A percentile compares a stretch with the other conserved stretches of the same genome.
phyloP scores from a whole-genome alignment of 1,140 invertebrate genomes.

The Branchinecta lynchi region DNA sequence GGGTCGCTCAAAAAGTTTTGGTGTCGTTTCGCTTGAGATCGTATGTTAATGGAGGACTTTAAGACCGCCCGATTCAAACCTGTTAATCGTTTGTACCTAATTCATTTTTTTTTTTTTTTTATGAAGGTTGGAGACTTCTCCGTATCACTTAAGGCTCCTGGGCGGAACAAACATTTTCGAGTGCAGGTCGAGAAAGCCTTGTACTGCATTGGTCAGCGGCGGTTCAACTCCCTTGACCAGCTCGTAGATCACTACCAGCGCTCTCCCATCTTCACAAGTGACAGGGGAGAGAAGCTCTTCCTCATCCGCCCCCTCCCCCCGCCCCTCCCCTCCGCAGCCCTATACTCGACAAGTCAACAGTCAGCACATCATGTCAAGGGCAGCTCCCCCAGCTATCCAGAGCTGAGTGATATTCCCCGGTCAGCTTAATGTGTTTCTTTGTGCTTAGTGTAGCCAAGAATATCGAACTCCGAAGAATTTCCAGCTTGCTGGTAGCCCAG shows the following conservation, averaged over 20 bases:
- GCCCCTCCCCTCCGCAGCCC: constrained; percentile 6
- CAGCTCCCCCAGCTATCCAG: neutral
- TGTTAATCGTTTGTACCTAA: neutral
- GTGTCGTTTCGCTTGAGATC: too few species aligned
- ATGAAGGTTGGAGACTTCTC: constrained; percentile 89
- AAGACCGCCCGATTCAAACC: too few species aligned
- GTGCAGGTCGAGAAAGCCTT: constrained; percentile 86
- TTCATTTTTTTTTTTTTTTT: constrained; percentile 28
- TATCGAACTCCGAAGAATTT: too few species aligned
- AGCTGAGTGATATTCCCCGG: neutral
- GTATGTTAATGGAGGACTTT: too few species aligned
- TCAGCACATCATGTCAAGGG: neutral
- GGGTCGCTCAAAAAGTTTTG: too few species aligned
- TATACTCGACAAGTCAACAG: neutral
- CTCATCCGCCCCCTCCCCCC: constrained; percentile 66
- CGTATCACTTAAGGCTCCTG: constrained; percentile 91
- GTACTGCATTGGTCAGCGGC: constrained; percentile 90
- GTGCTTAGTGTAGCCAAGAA: too few species aligned
- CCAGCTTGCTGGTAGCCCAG: too few species aligned
- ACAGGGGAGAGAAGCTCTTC: constrained; percentile 82
- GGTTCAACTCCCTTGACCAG: constrained; percentile 83
- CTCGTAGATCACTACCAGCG: constrained; percentile 96
- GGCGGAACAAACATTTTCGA: constrained; percentile 96
- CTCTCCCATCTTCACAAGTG: constrained; percentile 95
- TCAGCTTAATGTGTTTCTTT: too few species aligned